Evolutionary conservation across 1,140 invertebrate genomes (phyloP), one percentile per base, ranked within the genome.

Genomic region (Zaprionus capensis): DNA sequence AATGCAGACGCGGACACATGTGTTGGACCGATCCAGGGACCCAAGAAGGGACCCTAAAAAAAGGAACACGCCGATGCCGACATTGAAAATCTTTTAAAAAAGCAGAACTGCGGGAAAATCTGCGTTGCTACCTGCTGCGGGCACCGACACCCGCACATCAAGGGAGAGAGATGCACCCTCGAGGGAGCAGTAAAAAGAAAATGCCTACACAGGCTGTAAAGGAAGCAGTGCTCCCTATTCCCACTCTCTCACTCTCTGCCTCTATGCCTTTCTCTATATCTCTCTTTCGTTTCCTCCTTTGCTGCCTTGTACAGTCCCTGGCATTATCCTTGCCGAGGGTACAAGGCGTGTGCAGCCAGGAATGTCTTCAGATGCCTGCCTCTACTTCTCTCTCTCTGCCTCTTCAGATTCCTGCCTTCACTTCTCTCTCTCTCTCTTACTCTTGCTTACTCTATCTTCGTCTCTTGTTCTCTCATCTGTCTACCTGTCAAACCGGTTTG

Each of bases 401-500:
- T 41, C 49, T 59, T 14, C 36, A 14, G 36, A 38, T 38, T 38
- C 36, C 36, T 31, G 20, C 63, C 17, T 41, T 36, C 34, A 38
- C 53, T 57, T 46, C 46, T 12, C 36, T 63, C 14, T 44, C 15
- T 56, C 31, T 2, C 49, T 14, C 41, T 24, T n/a, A n/a, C 28
- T 31, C 28, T 31, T 34, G 31, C 31, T 34, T 31, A 11, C 2
- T 11, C 24, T 7, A 5, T 55, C 53, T 34, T 26, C n/a, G 31
- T 20, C 58, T 41, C 36, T 28, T 34, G 5, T 26, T 24, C 41
- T 11, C 31, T 22, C 20, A 36, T 55, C 22, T 58, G 38, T 46
- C 78, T 88, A 88, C 84, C 84, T 88, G 84, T 90, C 70, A 79
- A 85, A 88, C 84, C 78, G 85, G 84, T 88, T 88, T 64, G 71